Conservation (phyloP, 2,888 invertebrate species). For the Poecilus cupreus region DNA sequence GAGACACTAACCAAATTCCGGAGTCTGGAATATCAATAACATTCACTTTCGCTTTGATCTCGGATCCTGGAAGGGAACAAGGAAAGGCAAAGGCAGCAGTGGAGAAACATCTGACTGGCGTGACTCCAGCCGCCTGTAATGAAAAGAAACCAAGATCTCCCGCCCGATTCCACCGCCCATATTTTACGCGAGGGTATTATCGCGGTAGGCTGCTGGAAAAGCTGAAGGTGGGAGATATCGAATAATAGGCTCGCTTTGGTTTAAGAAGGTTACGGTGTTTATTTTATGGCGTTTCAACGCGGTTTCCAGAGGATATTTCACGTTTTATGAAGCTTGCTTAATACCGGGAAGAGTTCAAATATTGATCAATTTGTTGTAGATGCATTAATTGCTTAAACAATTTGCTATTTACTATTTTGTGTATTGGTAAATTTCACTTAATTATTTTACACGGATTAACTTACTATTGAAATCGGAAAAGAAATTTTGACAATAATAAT, state of each 20-base stretch:
- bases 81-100: background rate
- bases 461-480: too few species aligned
- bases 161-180: background rate
- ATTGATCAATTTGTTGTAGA: background rate
- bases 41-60: constrained; percentile 24
- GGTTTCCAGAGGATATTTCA: background rate
- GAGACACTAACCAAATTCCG: constrained; percentile 12
- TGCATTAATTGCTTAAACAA: background rate
- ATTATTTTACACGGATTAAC: too few species aligned
- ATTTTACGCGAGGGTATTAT: constrained; percentile 18
- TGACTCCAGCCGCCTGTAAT: constrained; percentile 18
- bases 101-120: background rate
- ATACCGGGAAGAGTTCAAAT: background rate
- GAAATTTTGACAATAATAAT: too few species aligned
- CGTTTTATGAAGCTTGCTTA: background rate
- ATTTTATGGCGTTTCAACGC: background rate
- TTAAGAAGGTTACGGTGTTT: background rate
- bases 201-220: background rate
- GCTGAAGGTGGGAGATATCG: background rate
- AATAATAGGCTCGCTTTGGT: background rate
- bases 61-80: background rate
- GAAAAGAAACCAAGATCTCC: constrained; percentile 20
- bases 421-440: too few species aligned
- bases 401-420: background rate
- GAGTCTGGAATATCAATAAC: constrained; percentile 17